Base-by-base conservation (phyloP, 2,888 invertebrate species). In the Drosophila planitibia region DNA sequence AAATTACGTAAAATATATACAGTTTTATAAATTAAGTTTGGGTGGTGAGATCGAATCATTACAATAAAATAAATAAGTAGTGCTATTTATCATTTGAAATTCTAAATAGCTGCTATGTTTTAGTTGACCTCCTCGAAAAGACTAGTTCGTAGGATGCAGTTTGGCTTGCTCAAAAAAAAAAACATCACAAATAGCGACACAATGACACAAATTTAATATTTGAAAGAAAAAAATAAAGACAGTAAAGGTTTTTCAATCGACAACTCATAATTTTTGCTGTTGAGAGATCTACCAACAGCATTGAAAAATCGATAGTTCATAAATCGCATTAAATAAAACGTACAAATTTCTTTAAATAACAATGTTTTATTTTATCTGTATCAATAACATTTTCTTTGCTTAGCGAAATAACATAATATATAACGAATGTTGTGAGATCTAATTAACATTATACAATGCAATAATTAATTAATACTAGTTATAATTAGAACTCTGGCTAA, bases 101-200 rank as follows among this genome's bases (percentile, higher is more conserved):
- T 14, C 1, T 28, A 14, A 35, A 28, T 59, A 12, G 25, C 5
- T 55, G 22, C 4, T 19, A 22, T n/a, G 7, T 6, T 37, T 73
- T 85, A 82, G 37, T 84, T 80, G 32, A 84, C 80, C 62, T 81
- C 79, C 61, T n/a, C 6, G 14, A 37, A 28, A 37, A 16, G 16
- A 28, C 10, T 25, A 9, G 25, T 49, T 7, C 2, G 3, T 3
- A 12, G 6, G 12, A n/a, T n/a, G 19, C 9, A n/a, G 5, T 41
- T 41, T 25, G n/a, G 12, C 12, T n/a, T 5, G 5, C 12, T 6
- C 12, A 6, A 44, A 44, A 22, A 6, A n/a, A n/a, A 1, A 19
- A 39, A 14, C 12, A 6, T 44, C 7, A 16, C 16, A 37, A 37
- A 16, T 5, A 37, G 16, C 16, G 16, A 5, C 4, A 4, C 12